Evolutionary conservation across 1,140 invertebrate genomes (phyloP).

Genomic region (Triops cancriformis): DNA sequence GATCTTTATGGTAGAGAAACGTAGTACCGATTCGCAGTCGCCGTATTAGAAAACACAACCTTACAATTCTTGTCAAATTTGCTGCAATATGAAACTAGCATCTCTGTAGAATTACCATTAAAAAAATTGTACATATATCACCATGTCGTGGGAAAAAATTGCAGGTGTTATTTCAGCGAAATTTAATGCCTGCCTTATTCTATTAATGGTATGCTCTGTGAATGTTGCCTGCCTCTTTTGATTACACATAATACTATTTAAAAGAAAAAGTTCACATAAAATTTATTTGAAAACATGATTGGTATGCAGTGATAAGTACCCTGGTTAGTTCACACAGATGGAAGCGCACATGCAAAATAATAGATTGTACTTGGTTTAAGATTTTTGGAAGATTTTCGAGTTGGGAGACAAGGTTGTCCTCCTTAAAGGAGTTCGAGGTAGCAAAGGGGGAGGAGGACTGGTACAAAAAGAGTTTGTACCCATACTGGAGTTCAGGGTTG

Average conservation of each 20-base stretch:
- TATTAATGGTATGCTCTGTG: constrained; percentile 1
- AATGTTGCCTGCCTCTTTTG: not conserved
- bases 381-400: not conserved
- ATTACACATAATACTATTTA: constrained; percentile 1
- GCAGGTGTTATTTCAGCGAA: constrained; percentile 1
- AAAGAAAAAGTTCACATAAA: not conserved
- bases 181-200: not conserved
- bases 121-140: not conserved
- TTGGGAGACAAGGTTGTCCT: not conserved
- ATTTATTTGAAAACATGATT: not conserved
- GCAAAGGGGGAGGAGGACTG: not conserved
- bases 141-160: not conserved
- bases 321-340: not conserved
- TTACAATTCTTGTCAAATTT: not conserved
- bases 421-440: constrained; percentile 1
- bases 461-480: not conserved
- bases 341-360: not conserved
- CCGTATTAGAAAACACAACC: not conserved
- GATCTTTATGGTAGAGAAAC: not conserved
- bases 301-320: not conserved
- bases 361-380: not conserved
- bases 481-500: not conserved
- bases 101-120: not conserved
- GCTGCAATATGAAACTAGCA: not conserved
- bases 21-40: not conserved